Evolutionary conservation across 2,113 vertebrate species (phyloP).

Genomic region (Aegotheles bennettii): DNA sequence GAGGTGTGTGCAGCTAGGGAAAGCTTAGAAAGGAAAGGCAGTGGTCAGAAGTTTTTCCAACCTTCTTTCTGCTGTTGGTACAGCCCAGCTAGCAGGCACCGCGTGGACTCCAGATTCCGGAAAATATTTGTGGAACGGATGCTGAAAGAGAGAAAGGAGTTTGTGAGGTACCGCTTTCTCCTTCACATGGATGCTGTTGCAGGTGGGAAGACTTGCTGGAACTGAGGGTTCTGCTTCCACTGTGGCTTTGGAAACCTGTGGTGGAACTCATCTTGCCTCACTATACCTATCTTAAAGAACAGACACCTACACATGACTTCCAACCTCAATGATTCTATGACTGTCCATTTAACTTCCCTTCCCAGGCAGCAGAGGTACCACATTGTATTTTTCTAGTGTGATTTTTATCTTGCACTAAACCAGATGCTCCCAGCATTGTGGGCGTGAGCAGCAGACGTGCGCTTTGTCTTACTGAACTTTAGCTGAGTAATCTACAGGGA

Average conservation of each 20-base stretch:
- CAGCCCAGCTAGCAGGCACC: conserved; percentile 89
- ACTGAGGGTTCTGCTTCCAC: not conserved
- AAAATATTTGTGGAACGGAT: conserved; percentile 91
- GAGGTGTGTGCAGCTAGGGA: not conserved
- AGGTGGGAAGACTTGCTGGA: not conserved
- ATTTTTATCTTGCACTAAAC: not conserved
- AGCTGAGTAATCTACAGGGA: not conserved
- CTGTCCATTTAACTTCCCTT: not conserved
- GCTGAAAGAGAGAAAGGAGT: conserved; percentile 70
- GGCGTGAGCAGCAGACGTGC: not conserved
- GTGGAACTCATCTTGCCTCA: not conserved
- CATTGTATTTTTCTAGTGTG: not conserved
- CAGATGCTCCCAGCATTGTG: not conserved
- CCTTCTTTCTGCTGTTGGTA: conserved; percentile 89
- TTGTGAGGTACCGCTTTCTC: not conserved
- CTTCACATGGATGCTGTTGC: not conserved
- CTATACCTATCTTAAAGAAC: not conserved
- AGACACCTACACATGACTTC: not conserved
- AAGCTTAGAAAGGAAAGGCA: not conserved
- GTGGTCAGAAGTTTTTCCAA: conserved; percentile 43
- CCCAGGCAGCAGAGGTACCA: not conserved
- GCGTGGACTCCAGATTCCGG: conserved; percentile 92
- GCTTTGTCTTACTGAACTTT: not conserved
- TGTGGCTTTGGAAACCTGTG: not conserved
- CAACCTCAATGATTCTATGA: too few species aligned